Base-by-base conservation (phyloP, 2,888 invertebrate genomes). In the Gastrophysa polygoni region DNA sequence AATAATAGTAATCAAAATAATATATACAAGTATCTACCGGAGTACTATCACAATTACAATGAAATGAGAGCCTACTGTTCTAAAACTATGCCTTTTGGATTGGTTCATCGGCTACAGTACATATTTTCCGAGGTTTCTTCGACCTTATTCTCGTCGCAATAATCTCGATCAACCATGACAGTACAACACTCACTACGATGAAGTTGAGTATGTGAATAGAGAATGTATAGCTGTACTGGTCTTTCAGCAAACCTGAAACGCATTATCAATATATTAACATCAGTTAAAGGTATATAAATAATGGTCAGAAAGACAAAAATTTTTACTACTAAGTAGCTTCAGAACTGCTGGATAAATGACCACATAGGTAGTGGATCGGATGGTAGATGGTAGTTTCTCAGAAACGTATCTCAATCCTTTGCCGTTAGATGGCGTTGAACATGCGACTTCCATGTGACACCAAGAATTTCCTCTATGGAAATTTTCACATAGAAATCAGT, bases 171-270 rank as follows among this genome's bases (percentile, higher is more conserved):
- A 84, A 76, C 89, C 89, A 90, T 38, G 85, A 80, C 0, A 82
- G 68, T 28, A 87, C 78, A 1, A 89, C 83, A 17, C 86, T 50
- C 0, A 86, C 75, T 2, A 89, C 71, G 0, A 89, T 75, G 0
- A 82, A 67, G 74, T 87, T 87, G 73, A 89, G 87, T 0, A 87
- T 85, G 63, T 89, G 87, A 65, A 91, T 86, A 62, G 88, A 88
- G 0, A 85, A 73, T 1, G 85, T 75, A 73, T 88, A 91, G 67
- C 89, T 90, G 0, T 87, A 86, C 57, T 83, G 85, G 73, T 91
- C 91, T 70, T 90, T 85, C 54, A 90, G 82, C 85, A 87, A 88
- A 17, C 90, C 89, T 73, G 83, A 74, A 81, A 86, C 68, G 18
- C 4, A 32, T 8, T 18, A 48, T n/a, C 20, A 59, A 32, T 44